phyloP scores from a whole-genome alignment of 2,797 vertebrate genomes.

The Bradypodion pumilum region DNA sequence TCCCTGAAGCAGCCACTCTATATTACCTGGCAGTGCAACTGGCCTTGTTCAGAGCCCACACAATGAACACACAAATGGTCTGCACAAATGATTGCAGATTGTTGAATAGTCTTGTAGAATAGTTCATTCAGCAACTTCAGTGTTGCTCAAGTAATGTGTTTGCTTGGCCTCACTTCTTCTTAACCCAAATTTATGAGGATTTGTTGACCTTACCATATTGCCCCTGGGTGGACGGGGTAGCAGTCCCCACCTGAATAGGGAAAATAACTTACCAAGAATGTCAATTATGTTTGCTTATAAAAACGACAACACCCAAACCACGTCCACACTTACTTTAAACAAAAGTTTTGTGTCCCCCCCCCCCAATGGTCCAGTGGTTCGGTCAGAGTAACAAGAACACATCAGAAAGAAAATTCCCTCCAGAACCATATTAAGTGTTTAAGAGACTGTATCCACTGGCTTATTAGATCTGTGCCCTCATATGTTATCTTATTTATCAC shows the following conservation, averaged over 20 bases:
- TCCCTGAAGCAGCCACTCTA: background rate
- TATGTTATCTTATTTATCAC: conserved; percentile 20
- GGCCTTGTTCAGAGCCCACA: background rate
- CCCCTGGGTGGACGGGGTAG: background rate
- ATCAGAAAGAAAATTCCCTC: conserved; percentile 5
- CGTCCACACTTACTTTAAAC: background rate
- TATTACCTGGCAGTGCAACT: background rate
- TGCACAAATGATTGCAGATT: background rate
- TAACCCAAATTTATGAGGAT: background rate
- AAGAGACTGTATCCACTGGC: background rate
- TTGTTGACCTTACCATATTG: background rate
- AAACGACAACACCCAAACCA: background rate
- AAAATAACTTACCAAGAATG: background rate
- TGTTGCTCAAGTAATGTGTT: background rate
- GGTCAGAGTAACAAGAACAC: conserved; percentile 14
- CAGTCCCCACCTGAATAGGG: background rate
- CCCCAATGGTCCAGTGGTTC: conserved; percentile 11
- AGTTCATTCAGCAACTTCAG: background rate
- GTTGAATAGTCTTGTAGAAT: background rate
- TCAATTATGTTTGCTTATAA: background rate
- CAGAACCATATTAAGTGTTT: background rate
- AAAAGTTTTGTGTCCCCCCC: background rate
- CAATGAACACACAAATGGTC: background rate
- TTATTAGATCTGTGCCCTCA: background rate
- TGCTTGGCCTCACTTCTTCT: background rate